Evolutionary conservation across 2,113 vertebrate genomes (phyloP).

Genomic region (Lontra canadensis): DNA sequence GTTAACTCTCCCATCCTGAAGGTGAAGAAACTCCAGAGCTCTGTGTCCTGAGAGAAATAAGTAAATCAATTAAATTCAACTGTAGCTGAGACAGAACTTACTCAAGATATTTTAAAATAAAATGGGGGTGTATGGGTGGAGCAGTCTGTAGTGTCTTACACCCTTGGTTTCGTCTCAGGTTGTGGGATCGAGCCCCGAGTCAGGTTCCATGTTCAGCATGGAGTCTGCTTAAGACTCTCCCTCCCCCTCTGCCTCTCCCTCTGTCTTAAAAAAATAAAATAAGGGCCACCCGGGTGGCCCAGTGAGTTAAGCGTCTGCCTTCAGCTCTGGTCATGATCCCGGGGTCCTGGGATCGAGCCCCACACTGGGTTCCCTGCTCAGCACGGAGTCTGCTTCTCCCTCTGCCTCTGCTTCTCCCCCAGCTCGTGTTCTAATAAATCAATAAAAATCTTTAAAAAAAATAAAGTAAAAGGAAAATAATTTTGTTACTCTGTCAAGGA

Average conservation of each 20-base stretch:
- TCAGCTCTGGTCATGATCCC: too few relatives aligned
- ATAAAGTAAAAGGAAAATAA: neutral
- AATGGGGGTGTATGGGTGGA: neutral
- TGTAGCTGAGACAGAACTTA: neutral
- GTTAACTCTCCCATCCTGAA: constrained; percentile 77
- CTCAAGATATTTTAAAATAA: neutral
- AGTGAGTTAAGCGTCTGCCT: too few relatives aligned
- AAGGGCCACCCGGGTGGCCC: too few relatives aligned
- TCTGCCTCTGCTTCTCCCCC: too few relatives aligned
- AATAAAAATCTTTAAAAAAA: neutral
- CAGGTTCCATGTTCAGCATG: neutral
- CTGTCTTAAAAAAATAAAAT: too few relatives aligned
- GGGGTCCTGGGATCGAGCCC: too few relatives aligned
- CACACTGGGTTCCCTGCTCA: too few relatives aligned
- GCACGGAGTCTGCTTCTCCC: too few relatives aligned
- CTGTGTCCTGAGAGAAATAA: constrained; percentile 84
- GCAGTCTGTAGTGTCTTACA: neutral
- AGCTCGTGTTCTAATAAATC: too few relatives aligned
- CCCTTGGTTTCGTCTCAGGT: neutral
- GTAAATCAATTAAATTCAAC: neutral
- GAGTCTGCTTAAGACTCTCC: neutral
- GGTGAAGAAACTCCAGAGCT: constrained; percentile 85
- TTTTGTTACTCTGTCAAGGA: neutral
- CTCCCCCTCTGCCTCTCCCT: too few relatives aligned
- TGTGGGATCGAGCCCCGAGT: neutral